These are phyloP conservation scores for Zygothrica quintamaculata DNA, from an alignment of 2,888 invertebrate species.

Conservation along the genomic window DNA sequence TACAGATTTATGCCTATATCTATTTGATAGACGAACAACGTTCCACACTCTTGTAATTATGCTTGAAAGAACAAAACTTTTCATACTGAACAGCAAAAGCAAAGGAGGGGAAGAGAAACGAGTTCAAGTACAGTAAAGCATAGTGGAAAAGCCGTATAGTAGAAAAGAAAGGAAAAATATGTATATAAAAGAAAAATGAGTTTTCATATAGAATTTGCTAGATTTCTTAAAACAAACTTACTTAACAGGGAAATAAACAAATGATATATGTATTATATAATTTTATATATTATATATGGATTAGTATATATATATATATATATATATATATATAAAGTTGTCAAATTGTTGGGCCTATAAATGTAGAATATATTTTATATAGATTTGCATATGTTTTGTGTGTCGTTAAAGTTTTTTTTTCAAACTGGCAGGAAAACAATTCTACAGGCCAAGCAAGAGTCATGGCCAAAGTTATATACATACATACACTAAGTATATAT, in stretches of 20 bases:
- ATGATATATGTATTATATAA: too few species aligned
- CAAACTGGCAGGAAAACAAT: constrained; percentile 3
- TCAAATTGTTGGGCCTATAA: too few species aligned
- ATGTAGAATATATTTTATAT: too few species aligned
- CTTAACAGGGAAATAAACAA: too few species aligned
- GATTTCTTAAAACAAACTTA: too few species aligned
- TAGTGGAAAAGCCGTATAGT: constrained; percentile 3
- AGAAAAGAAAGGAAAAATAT: constrained; percentile 11
- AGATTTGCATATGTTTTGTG: too few species aligned
- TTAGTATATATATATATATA: too few species aligned
- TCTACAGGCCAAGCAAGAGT: constrained; percentile 2
- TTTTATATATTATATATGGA: too few species aligned
- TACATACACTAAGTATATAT: too few species aligned
- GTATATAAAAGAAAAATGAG: constrained; percentile 20
- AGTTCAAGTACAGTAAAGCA: constrained; percentile 56
- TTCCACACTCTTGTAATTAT: constrained; percentile 21
- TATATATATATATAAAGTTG: too few species aligned
- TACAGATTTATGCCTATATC: constrained; percentile 32
- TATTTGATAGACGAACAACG: constrained; percentile 42
- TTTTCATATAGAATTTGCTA: constrained; percentile 9
- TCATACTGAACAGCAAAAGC: constrained; percentile 40
- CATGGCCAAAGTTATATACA: too few species aligned
- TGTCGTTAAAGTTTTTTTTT: too few species aligned
- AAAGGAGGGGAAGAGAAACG: constrained; percentile 62
- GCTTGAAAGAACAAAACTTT: constrained; percentile 23